Percentiles rank a stretch among this genome's conserved stretches.
phyloP scores from a whole-genome alignment of 2,113 vertebrate genomes.

The Bothrops jararaca region DNA sequence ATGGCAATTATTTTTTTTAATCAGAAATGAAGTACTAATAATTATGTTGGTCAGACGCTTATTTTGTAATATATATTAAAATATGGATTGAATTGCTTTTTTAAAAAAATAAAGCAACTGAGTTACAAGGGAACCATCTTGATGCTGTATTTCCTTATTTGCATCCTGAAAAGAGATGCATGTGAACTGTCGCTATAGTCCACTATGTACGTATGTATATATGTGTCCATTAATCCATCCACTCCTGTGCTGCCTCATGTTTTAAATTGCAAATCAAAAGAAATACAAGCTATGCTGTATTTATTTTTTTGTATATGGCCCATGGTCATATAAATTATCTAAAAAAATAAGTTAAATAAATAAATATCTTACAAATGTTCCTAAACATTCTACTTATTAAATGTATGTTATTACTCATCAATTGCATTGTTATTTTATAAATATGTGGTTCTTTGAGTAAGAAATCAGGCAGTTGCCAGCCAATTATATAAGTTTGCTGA shows the following conservation, averaged over 20 bases:
- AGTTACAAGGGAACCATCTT: background rate
- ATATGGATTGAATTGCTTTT: constrained; percentile 1
- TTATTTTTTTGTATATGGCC: background rate
- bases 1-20: background rate
- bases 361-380: background rate
- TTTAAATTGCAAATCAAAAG: background rate
- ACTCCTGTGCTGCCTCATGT: background rate
- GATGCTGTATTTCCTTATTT: background rate
- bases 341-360: background rate
- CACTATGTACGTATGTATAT: background rate
- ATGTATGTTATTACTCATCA: background rate
- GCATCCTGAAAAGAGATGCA: background rate
- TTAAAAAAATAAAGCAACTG: constrained; percentile 1
- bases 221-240: background rate
- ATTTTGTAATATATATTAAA: constrained; percentile 6
- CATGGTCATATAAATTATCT: background rate
- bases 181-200: background rate
- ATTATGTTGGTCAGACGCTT: background rate
- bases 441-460: background rate
- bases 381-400: background rate
- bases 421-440: background rate
- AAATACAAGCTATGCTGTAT: background rate
- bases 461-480: background rate
- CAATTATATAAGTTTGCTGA: background rate
- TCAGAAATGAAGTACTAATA: background rate